Base-by-base conservation (phyloP, 2,113 vertebrate species). In the Erythrocercus mccallii region DNA sequence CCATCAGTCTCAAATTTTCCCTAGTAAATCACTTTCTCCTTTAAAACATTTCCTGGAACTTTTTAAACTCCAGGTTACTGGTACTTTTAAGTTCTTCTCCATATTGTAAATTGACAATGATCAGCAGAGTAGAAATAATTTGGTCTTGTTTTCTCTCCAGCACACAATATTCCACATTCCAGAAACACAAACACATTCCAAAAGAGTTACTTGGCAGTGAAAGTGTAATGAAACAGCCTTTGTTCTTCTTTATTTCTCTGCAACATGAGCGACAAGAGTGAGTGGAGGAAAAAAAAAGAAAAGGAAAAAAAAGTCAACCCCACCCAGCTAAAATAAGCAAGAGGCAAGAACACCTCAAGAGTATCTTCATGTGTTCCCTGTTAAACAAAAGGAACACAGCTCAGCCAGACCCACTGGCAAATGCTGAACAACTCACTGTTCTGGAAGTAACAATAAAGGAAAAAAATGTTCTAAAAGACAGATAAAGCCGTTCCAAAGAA, bases 241-340 rank as follows among this genome's bases (percentile, higher is more conserved):
- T 44, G 20, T 28, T 15, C 33, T 84, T 30, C 53, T 12, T 70
- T 60, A 10, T 33, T 81, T 38, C 53, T 72, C 33, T 58, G 58
- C 20, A 58, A 40, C 3, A 1, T 9, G 27, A 70, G 7, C 5
- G 1, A 27, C 25, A 61, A 21, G 38, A 80, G 14, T 1, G 12
- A 57, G 21, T 6, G 7, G 2, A 6, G 2, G 2, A 1, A 13
- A 27, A 7, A n/a, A 56, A 25, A 18, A 11, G 33, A 15, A 54
- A 31, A 8, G 19, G 3, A 31, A 33, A 22, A 25, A 15, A 5
- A 14, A 17, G 22, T 23, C 54, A 45, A 28, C 23, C 19, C 71
- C 8, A 4, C 11, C 27, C 73, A 81, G 37, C 65, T 68, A 45
- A 81, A 89, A 65, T 44, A 81, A 80, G 31, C 10, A 28, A 70